Percentiles rank a stretch among this genome's conserved stretches.
phyloP scores from a whole-genome alignment of 2,888 invertebrate species.

The Nymphalis c-album region DNA sequence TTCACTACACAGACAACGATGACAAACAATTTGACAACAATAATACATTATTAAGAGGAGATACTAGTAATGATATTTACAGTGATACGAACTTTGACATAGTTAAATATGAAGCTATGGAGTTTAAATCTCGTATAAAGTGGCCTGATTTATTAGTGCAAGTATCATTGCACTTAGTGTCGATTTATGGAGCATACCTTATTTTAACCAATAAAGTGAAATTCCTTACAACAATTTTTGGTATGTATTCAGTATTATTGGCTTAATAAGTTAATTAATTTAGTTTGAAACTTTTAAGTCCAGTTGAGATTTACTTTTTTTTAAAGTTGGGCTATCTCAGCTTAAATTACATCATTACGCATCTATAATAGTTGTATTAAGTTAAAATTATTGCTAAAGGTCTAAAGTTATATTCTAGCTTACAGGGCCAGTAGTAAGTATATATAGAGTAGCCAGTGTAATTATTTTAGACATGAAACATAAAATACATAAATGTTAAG shows the following conservation, averaged over 20 bases:
- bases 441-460: too few relatives aligned
- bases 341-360: too few relatives aligned
- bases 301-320: too few relatives aligned
- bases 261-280: too few relatives aligned
- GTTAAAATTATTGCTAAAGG: too few relatives aligned
- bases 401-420: too few relatives aligned
- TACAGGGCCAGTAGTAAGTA: too few relatives aligned
- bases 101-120: constrained; percentile 65
- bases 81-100: constrained; percentile 65
- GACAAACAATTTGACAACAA: constrained; percentile 54
- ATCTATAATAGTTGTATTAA: too few relatives aligned
- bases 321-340: too few relatives aligned
- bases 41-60: constrained; percentile 45
- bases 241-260: constrained; percentile 79
- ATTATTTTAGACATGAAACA: too few relatives aligned
- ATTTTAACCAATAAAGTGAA: constrained; percentile 80
- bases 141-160: constrained; percentile 89
- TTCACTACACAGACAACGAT: constrained; percentile 48
- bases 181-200: constrained; percentile 86
- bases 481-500: too few relatives aligned
- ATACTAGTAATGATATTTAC: constrained; percentile 48
- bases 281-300: too few relatives aligned
- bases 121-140: constrained; percentile 83
- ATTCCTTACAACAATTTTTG: constrained; percentile 85
- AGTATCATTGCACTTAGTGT: constrained; percentile 85